These are phyloP conservation scores for Danaus melanippus DNA, from an alignment of 1,140 invertebrate genomes.

Conservation along the genomic window DNA sequence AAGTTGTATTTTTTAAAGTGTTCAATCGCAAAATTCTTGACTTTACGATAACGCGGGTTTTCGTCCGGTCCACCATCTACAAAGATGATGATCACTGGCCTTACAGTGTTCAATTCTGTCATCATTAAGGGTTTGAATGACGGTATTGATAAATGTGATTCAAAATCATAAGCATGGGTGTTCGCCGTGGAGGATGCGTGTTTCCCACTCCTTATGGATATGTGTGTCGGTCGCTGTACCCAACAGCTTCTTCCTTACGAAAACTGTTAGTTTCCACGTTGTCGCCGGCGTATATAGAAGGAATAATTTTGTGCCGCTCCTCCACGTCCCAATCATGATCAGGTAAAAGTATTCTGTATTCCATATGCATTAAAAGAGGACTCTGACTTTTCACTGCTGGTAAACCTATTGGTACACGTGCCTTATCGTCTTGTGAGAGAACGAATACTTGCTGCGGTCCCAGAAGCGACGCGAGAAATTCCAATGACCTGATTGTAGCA, in stretches of 20 bases:
- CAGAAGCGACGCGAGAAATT: conserved; percentile 26
- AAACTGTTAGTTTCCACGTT: conserved; percentile 26
- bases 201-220: conserved; percentile 40
- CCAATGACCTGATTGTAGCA: conserved; percentile 17
- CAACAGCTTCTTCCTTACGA: conserved; percentile 29
- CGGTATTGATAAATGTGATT: conserved; percentile 12
- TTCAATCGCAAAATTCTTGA: conserved; percentile 31
- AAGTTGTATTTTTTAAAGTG: conserved; percentile 31
- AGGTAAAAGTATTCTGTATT: conserved; percentile 45
- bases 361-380: conserved; percentile 48
- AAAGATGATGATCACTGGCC: conserved; percentile 24
- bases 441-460: conserved; percentile 26
- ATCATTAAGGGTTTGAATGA: conserved; percentile 3
- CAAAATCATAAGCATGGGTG: conserved; percentile 19
- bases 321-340: conserved; percentile 55
- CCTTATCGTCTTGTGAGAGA: conserved; percentile 35
- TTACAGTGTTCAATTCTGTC: conserved; percentile 9
- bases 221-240: conserved; percentile 41
- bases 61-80: conserved; percentile 29
- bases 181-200: conserved; percentile 25
- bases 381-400: conserved; percentile 26
- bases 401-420: conserved; percentile 24
- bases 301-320: conserved; percentile 48
- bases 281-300: conserved; percentile 42
- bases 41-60: conserved; percentile 34